Base-by-base conservation (phyloP, 2,797 vertebrate genomes). In the Myotis pilosus region DNA sequence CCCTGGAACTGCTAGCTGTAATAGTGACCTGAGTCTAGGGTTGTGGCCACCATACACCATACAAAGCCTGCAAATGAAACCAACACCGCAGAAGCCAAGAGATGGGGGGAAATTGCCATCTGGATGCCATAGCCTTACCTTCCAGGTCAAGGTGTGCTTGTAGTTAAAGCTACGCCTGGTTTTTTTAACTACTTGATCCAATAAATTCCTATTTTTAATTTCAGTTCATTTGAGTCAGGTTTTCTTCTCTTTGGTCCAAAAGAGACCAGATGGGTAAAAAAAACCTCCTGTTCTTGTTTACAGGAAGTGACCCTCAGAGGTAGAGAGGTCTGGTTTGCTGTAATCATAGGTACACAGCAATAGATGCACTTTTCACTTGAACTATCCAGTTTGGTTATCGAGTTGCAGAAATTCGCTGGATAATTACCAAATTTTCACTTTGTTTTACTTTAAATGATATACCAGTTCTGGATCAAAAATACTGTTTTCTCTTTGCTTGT, bases 401-500 rank as follows among this genome's bases (percentile, higher is more conserved):
- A 93, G 60, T n/a, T 87, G 38, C 44, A 80, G 84, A 89, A 86
- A 79, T 25, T 89, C 68, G 51, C 51, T 23, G 20, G 44, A 47
- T 75, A 89, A 69, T 75, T 68, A 83, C 49, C 30, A 91, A 36
- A 53, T 89, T 71, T 89, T 74, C 71, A 51, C 53, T 78, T 79
- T 17, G 6, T 84, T 87, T 72, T 92, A 74, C 23, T 83, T 94
- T 92, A 55, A 89, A 71, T 55, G 28, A 38, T 41, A 38, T 49
- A 30, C 22, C 19, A 68, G 60, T 64, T 28, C 22, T 93, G 44
- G 9, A 47, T 93, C 22, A 62, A 89, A 94, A 80, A 10, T 49
- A 62, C 28, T 62, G 41, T 53, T 91, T 87, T 71, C 38, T 36
- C 0, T 86, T 64, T 57, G 64, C n/a, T n/a, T 44, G 25, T 66